Conservation (phyloP, 2,888 invertebrate species). For the Caradrina kadenii region DNA sequence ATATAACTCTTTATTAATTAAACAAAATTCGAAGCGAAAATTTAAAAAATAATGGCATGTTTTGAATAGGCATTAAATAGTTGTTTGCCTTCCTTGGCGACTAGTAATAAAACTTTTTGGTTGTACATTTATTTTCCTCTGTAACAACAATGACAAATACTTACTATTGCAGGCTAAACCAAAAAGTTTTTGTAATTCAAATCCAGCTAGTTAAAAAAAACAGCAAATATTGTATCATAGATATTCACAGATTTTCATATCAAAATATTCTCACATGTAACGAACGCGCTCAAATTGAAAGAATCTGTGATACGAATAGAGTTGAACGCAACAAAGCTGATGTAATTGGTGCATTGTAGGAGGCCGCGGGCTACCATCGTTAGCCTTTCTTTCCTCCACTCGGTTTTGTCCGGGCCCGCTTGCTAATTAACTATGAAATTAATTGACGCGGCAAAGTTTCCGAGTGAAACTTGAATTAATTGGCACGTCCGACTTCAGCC, state of each 20-base stretch:
- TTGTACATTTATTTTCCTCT: no score
- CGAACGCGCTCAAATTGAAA: conserved; percentile 66
- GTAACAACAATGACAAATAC: neutral
- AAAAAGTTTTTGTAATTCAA: conserved; percentile 10
- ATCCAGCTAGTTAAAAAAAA: conserved; percentile 53
- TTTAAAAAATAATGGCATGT: neutral
- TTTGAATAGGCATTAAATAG: neutral
- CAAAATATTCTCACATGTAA: conserved; percentile 9
- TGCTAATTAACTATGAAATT: conserved; percentile 91
- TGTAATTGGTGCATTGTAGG: conserved; percentile 88
- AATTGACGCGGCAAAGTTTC: conserved; percentile 91
- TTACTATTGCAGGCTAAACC: neutral
- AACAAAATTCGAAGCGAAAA: neutral
- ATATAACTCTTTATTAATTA: no score
- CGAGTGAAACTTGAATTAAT: conserved; percentile 91
- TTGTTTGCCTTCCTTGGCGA: no score
- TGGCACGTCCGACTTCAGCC: conserved; percentile 90
- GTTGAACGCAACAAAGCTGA: conserved; percentile 80
- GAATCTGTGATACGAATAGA: conserved; percentile 74
- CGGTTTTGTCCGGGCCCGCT: conserved; percentile 85
- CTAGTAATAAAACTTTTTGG: neutral
- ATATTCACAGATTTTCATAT: neutral
- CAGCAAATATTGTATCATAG: neutral
- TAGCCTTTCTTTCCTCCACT: conserved; percentile 88
- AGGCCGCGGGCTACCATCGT: conserved; percentile 85